These are phyloP conservation scores for Poeciliopsis turneri DNA, from an alignment of 2,797 vertebrate species.

Conservation along the genomic window DNA sequence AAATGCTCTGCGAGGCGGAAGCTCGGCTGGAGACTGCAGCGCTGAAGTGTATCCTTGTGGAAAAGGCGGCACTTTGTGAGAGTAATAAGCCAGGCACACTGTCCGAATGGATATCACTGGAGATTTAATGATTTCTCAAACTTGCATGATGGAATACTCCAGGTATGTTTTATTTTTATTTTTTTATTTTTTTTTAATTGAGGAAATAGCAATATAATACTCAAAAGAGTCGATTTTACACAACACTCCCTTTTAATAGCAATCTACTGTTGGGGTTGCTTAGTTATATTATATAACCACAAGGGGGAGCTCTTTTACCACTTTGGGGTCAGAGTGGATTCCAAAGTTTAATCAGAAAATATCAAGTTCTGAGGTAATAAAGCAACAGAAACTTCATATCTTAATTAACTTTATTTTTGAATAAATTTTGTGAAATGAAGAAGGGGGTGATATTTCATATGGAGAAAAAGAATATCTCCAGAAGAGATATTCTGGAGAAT, in stretches of 20 bases:
- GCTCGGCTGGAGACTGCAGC: neutral
- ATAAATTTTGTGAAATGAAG: neutral
- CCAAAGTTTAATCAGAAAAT: slow-evolving; percentile 13
- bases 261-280: neutral
- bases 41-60: neutral
- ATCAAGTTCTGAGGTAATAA: slow-evolving; percentile 16
- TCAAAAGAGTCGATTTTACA: neutral
- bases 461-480: neutral
- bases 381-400: slow-evolving; percentile 1
- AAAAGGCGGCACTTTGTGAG: too few relatives aligned
- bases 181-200: neutral
- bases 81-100: neutral
- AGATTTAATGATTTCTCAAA: neutral
- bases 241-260: neutral
- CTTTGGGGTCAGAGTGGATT: neutral
- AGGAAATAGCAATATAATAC: neutral
- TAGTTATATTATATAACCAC: slow-evolving; percentile 35
- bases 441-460: neutral
- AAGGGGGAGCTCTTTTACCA: slow-evolving; percentile 53
- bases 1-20: neutral
- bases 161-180: neutral
- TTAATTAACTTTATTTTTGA: slow-evolving; percentile 29
- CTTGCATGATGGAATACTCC: neutral
- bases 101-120: neutral
- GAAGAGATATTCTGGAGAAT: neutral